Conservation (phyloP, 2,113 vertebrate species). For the Lichenostomus cassidix region DNA sequence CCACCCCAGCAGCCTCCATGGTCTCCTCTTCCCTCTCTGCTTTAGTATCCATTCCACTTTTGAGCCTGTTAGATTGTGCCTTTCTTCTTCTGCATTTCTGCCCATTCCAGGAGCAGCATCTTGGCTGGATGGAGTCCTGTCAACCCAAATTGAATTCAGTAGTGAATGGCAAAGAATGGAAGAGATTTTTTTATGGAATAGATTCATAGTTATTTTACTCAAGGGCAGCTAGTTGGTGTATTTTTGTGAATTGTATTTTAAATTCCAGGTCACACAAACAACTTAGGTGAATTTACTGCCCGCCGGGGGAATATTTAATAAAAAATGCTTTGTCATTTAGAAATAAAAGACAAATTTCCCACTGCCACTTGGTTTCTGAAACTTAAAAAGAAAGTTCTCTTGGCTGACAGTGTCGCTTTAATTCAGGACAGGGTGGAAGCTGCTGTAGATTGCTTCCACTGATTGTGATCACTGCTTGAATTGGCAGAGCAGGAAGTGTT, state of each 20-base stretch:
- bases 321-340: not conserved
- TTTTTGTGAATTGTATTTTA: not conserved
- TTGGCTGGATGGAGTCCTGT: not conserved
- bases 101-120: not conserved
- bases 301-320: not conserved
- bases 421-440: slow-evolving; percentile 1
- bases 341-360: not conserved
- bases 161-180: not conserved
- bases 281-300: not conserved
- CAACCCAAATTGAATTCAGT: not conserved
- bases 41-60: not conserved
- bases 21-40: not conserved
- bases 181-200: not conserved
- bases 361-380: not conserved
- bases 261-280: not conserved
- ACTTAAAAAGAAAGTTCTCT: not conserved
- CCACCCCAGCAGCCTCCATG: not conserved
- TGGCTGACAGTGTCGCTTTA: not conserved
- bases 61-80: not conserved
- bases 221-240: not conserved
- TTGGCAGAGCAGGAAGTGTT: slow-evolving; percentile 50
- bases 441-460: slow-evolving; percentile 3
- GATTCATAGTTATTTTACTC: not conserved
- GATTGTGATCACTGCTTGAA: slow-evolving; percentile 26
- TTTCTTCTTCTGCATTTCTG: not conserved